A percentile compares a stretch with the other conserved stretches of the same genome.
Conservation (phyloP, 1,140 invertebrate species). For the Tenebrio molitor region DNA sequence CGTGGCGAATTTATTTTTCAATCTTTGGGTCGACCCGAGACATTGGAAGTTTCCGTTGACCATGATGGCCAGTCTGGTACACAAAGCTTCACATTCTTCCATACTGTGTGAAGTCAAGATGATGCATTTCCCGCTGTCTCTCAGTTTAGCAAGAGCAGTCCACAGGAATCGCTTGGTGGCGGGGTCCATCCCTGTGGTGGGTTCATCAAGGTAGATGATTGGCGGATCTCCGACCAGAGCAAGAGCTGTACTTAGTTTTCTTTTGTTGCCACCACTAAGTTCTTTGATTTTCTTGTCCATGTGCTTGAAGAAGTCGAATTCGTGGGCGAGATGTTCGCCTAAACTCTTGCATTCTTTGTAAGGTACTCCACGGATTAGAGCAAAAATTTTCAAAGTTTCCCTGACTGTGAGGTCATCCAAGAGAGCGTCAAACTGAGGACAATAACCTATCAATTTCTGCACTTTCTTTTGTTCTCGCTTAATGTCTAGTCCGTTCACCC, state of each 20-base stretch:
- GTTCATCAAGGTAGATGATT: slow-evolving; percentile 89
- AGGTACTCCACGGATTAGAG: slow-evolving; percentile 79
- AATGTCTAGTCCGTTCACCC: slow-evolving; percentile 66
- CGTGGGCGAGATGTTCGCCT: slow-evolving; percentile 63
- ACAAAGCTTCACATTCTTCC: slow-evolving; percentile 90
- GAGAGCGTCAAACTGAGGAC: slow-evolving; percentile 87
- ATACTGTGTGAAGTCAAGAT: slow-evolving; percentile 86
- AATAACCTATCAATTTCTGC: slow-evolving; percentile 76
- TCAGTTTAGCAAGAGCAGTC: slow-evolving; percentile 76
- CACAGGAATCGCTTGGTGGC: slow-evolving; percentile 84
- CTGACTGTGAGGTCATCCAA: slow-evolving; percentile 83
- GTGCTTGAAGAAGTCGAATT: slow-evolving; percentile 69
- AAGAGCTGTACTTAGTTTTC: slow-evolving; percentile 93
- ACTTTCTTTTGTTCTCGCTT: slow-evolving; percentile 69
- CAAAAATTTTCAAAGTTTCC: slow-evolving; percentile 83
- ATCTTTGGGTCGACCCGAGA: slow-evolving; percentile 76
- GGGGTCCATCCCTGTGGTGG: slow-evolving; percentile 86
- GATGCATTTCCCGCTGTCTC: slow-evolving; percentile 76
- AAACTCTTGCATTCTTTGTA: slow-evolving; percentile 64
- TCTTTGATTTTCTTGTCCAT: slow-evolving; percentile 70
- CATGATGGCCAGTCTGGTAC: slow-evolving; percentile 89
- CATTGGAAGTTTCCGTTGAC: slow-evolving; percentile 84
- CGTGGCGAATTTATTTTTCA: slow-evolving; percentile 77
- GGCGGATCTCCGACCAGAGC: slow-evolving; percentile 89
- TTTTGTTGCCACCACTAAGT: slow-evolving; percentile 93